phyloP scores from a whole-genome alignment of 2,797 vertebrate genomes.

The Trachurus trachurus region DNA sequence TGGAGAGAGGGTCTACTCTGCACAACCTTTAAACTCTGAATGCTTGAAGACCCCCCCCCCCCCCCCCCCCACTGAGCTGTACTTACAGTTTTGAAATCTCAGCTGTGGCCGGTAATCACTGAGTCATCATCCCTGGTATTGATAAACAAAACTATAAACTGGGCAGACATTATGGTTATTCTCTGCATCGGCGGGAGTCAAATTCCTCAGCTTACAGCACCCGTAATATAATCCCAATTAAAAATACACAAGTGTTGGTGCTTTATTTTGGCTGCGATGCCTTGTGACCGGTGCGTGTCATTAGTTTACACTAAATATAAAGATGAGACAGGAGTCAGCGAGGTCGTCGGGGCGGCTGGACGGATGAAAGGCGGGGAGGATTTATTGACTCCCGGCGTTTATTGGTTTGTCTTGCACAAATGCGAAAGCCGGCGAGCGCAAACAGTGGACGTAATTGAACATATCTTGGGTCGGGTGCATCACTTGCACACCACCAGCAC shows the following conservation, averaged over 20 bases:
- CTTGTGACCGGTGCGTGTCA: conserved; percentile 66
- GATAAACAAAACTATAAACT: conserved; percentile 48
- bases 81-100: conserved; percentile 41
- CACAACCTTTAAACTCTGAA: conserved; percentile 50
- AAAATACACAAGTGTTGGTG: conserved; percentile 73
- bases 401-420: conserved; percentile 60
- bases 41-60: no score
- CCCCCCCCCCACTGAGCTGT: no score
- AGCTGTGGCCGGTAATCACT: conserved; percentile 41
- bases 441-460: conserved; percentile 49
- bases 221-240: conserved; percentile 71
- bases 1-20: conserved; percentile 58
- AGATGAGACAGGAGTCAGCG: conserved; percentile 55
- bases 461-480: conserved; percentile 24
- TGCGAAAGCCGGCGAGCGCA: conserved; percentile 40
- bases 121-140: conserved; percentile 46
- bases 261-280: conserved; percentile 64
- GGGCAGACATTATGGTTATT: conserved; percentile 25
- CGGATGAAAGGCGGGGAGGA: conserved; percentile 22
- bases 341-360: conserved; percentile 47
- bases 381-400: conserved; percentile 57
- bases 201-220: conserved; percentile 42
- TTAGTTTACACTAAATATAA: conserved; percentile 78
- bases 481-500: not conserved
- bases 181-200: conserved; percentile 22